Evolutionary conservation across 2,888 invertebrate species (phyloP).

Genomic region (Drosophila infuscata): DNA sequence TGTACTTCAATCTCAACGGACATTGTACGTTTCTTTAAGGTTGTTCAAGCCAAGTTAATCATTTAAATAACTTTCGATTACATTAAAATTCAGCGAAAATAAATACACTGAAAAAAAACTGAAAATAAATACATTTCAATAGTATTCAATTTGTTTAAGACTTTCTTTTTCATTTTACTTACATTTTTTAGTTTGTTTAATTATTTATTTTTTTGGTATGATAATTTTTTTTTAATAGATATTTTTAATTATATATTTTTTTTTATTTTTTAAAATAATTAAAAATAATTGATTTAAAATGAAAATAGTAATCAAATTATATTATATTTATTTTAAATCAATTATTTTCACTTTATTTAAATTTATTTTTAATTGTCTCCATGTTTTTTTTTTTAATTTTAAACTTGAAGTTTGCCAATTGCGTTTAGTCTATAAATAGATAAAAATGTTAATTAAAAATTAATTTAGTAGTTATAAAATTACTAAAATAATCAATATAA

Average conservation of each 20-base stretch:
- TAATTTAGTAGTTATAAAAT: too few relatives aligned
- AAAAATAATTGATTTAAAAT: too few relatives aligned
- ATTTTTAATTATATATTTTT: background rate
- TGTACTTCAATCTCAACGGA: slow-evolving; percentile 18
- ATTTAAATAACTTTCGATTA: slow-evolving; percentile 23
- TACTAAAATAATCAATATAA: too few relatives aligned
- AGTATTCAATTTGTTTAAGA: background rate
- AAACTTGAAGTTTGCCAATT: background rate
- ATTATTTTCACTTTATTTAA: background rate
- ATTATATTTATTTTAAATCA: background rate
- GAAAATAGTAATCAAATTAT: too few relatives aligned
- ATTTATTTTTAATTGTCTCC: background rate
- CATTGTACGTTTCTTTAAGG: slow-evolving; percentile 8
- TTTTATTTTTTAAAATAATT: too few relatives aligned
- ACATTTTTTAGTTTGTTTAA: background rate
- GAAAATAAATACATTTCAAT: background rate
- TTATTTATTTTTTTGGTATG: background rate
- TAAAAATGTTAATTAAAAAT: background rate
- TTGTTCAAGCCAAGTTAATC: slow-evolving; percentile 2
- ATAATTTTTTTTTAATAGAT: background rate
- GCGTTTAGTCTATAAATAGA: background rate
- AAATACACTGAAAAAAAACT: background rate
- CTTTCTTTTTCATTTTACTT: background rate
- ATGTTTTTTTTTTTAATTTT: background rate
- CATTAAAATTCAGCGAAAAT: slow-evolving; percentile 1